Evolutionary conservation across 2,888 invertebrate species (phyloP), one percentile per base, ranked within the genome.

Genomic region (Glaucopsyche alexis): DNA sequence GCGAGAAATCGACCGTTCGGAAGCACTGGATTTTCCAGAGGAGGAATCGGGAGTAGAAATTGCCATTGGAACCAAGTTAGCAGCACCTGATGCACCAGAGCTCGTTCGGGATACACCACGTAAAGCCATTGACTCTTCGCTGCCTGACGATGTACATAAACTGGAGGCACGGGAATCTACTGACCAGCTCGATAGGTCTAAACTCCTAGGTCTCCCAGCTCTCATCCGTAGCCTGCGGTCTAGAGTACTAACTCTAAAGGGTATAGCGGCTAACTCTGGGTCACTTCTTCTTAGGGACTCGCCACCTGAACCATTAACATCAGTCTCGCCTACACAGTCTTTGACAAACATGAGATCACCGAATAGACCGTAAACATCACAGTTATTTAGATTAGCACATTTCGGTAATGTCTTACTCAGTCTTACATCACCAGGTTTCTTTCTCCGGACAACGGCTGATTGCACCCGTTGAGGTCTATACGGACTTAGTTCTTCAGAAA

Each of bases 361-460:
- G 83, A 98, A 98, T 1, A 98, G 90, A 0, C 97, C 98, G 83
- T 98, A 98, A 0, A 98, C 97, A 86, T 98, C 97, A 82, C 97
- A 97, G 42, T 95, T 94, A 72, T 95, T 95, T 47, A 94, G 88
- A 72, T 95, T 95, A 6, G 95, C 93, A 52, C 96, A 96, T 75
- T 97, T 94, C 0, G 97, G 97, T 71, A 97, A 87, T 0, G 97
- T 97, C 82, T 97, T 97, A 40, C 96, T 96, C 64, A 96, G 94
- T 52, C 96, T 93, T 13, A 95, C 92, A 77, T 93, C 93, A 0
- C 91, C 91, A 0, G 91, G 91, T 70, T 90, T 91, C 83, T 90
- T 90, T 67, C 92, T 83, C 4, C 92, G 83, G 8, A 91, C 85
- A 13, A 91, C 88, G 0, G 91, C 90, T 0, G 93, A 92, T 45